These are phyloP conservation scores for Saccopteryx bilineata DNA, from an alignment of 2,113 vertebrate genomes.

Conservation along the genomic window DNA sequence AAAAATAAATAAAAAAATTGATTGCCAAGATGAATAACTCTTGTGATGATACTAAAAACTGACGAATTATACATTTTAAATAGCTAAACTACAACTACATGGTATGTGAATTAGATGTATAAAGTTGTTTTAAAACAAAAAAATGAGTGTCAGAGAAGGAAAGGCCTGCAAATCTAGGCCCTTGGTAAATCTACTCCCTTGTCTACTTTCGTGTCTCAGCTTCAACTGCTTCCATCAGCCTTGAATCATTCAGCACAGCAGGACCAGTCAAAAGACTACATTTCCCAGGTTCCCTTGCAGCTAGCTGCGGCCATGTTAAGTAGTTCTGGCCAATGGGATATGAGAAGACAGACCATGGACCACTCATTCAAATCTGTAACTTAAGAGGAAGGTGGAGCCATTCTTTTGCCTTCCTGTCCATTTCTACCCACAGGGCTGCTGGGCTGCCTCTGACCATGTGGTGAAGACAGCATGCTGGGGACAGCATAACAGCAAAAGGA, in stretches of 20 bases:
- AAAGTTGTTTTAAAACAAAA: background rate
- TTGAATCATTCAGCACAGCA: background rate
- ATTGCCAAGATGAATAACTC: background rate
- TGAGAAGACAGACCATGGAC: background rate
- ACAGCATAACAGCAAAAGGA: background rate
- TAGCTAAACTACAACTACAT: background rate
- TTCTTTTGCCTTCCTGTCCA: background rate
- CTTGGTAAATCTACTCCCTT: background rate
- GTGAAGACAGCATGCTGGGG: background rate
- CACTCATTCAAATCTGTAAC: background rate
- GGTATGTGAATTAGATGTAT: background rate
- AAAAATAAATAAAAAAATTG: background rate
- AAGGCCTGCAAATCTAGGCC: background rate
- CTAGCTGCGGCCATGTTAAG: background rate
- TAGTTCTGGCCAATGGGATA: background rate
- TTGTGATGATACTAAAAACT: background rate
- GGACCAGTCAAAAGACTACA: background rate
- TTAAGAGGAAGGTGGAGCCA: background rate
- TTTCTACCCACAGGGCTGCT: background rate
- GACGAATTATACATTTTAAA: background rate
- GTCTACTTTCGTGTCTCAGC: background rate
- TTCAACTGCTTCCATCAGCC: background rate
- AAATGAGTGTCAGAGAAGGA: background rate
- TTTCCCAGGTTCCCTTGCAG: slow-evolving; percentile 31
- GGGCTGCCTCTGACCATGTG: background rate